Conservation (phyloP, 2,888 invertebrate genomes). For the Mycalesis mineus region DNA sequence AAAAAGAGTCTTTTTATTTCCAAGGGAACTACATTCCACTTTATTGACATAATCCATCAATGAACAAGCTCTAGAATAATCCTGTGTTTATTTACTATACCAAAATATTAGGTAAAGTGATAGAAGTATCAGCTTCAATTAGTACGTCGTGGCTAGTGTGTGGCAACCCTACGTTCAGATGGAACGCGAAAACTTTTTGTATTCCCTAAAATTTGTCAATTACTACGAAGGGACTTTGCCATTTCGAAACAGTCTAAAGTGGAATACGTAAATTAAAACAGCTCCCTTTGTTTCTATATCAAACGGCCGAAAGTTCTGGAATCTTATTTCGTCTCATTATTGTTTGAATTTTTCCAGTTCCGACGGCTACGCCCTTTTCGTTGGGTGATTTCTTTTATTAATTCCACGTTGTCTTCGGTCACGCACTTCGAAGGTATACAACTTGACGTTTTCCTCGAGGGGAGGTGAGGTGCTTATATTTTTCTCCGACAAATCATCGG, state of each 20-base stretch:
- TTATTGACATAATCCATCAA: too few relatives aligned
- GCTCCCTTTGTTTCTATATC: constrained; percentile 56
- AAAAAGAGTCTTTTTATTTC: too few relatives aligned
- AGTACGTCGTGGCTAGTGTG: too few relatives aligned
- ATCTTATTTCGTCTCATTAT: constrained; percentile 60
- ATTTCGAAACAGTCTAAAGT: constrained; percentile 37
- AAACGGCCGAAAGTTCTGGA: constrained; percentile 56
- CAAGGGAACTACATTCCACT: too few relatives aligned
- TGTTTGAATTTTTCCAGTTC: constrained; percentile 37
- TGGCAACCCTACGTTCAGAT: not conserved
- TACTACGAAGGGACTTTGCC: constrained; percentile 53
- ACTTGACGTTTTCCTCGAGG: not conserved
- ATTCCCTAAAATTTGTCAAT: constrained; percentile 64
- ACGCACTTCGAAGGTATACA: constrained; percentile 37
- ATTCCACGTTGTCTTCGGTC: constrained; percentile 32
- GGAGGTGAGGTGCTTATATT: not conserved
- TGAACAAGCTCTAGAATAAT: too few relatives aligned
- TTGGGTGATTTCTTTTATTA: constrained; percentile 33
- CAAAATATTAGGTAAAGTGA: too few relatives aligned
- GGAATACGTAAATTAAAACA: constrained; percentile 56
- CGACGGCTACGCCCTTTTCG: constrained; percentile 22
- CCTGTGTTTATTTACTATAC: too few relatives aligned
- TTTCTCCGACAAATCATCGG: not conserved
- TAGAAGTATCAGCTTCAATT: too few relatives aligned
- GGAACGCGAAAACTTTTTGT: constrained; percentile 45